These are phyloP conservation scores for Gorsachius goisagi DNA, from an alignment of 2,113 vertebrate genomes.

Conservation along the genomic window DNA sequence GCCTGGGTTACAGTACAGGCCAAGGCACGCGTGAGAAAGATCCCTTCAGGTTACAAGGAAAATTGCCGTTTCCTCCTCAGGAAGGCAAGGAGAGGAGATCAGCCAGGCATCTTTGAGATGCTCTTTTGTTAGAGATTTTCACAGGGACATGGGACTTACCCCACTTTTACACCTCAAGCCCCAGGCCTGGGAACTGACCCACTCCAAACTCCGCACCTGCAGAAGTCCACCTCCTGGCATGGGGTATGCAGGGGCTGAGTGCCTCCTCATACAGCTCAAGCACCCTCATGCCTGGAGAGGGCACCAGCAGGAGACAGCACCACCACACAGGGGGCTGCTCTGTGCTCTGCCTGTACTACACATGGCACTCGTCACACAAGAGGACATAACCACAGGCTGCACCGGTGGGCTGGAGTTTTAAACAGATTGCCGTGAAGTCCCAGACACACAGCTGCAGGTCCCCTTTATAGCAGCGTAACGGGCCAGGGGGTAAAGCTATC, in stretches of 20 bases:
- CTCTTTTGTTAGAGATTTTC: background rate
- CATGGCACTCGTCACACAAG: accelerated
- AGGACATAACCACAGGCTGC: background rate
- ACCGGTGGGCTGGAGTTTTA: background rate
- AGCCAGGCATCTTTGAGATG: background rate
- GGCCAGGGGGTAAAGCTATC: background rate
- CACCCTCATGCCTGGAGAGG: background rate
- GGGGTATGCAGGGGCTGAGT: too few relatives aligned
- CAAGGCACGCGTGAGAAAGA: background rate
- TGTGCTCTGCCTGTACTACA: background rate
- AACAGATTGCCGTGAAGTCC: background rate
- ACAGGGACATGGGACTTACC: background rate
- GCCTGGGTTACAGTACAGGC: background rate
- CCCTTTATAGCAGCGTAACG: background rate
- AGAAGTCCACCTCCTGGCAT: background rate
- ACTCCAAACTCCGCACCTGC: background rate
- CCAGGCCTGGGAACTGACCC: background rate
- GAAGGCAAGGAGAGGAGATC: background rate
- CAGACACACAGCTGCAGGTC: background rate
- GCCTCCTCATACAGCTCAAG: background rate
- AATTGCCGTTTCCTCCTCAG: background rate
- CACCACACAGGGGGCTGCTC: background rate
- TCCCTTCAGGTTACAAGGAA: accelerated
- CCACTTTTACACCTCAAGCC: background rate
- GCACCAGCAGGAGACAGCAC: background rate